Evolutionary conservation across 2,797 vertebrate genomes (phyloP).

Genomic region (Phrynocephalus guinanensis): DNA sequence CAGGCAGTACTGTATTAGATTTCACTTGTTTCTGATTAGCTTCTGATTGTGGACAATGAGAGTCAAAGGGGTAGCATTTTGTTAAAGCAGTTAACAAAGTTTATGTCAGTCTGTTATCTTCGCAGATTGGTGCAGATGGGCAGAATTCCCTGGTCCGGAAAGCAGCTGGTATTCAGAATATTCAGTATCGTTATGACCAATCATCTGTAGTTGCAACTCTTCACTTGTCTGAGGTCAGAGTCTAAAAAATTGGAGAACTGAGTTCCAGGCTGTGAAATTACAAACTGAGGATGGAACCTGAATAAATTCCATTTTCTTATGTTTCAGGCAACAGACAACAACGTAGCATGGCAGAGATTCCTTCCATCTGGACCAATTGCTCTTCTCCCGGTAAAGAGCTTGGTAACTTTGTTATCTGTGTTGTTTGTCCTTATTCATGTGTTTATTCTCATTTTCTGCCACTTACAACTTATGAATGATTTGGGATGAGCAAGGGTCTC

Average conservation of each 20-base stretch:
- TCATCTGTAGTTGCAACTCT: constrained; percentile 96
- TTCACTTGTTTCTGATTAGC: constrained; percentile 12
- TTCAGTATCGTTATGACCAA: constrained; percentile 94
- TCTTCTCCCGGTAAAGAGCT: constrained; percentile 89
- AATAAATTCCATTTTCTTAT: constrained; percentile 9
- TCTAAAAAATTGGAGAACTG: background rate
- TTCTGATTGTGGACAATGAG: constrained; percentile 7
- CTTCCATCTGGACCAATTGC: constrained; percentile 96
- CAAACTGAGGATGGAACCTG: constrained; percentile 15
- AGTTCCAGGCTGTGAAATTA: constrained; percentile 28
- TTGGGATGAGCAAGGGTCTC: background rate
- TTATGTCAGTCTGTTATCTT: constrained; percentile 33
- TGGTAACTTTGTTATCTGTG: background rate
- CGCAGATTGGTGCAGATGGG: constrained; percentile 94
- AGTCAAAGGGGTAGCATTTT: background rate
- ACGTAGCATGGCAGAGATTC: constrained; percentile 98
- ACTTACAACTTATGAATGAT: background rate
- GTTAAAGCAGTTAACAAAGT: constrained; percentile 29
- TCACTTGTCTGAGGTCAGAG: constrained; percentile 90
- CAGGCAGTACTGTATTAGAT: background rate
- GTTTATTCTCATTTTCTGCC: background rate
- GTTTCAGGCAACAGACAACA: constrained; percentile 92
- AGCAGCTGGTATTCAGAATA: constrained; percentile 86
- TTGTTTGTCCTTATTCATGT: background rate
- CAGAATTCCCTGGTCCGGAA: constrained; percentile 90